Base-by-base conservation (phyloP, 2,797 vertebrate species). In the Pogoniulus pusillus region DNA sequence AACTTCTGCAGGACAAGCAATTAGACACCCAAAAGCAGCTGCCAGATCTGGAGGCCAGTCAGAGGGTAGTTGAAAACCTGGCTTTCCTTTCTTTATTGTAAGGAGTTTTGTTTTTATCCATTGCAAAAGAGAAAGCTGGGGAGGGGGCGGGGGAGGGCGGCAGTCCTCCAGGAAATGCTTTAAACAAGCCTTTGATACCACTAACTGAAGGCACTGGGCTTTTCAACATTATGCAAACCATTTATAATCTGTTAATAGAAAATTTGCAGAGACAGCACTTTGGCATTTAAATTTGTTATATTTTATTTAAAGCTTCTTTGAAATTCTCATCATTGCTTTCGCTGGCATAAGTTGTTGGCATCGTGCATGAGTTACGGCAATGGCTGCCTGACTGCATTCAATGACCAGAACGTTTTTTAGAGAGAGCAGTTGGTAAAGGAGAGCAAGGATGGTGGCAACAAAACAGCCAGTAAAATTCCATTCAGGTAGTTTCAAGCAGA, bases 161-260 rank as follows among this genome's bases (percentile, higher is more conserved):
- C 96, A 95, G 66, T 94, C 90, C 96, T 96, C 92, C 93, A 96
- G 96, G 82, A 93, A 87, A 86, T 96, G 95, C 93, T 97, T 95
- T 96, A 95, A 96, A 96, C 96, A 96, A 96, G 93, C 91, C 93
- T 97, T 97, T 96, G 96, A 96, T 94, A 95, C 81, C 16, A 35
- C 90, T 95, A 60, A 94, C 94, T 96, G 82, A 94, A 94, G 95
- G 95, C 96, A 89, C 89, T 63, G 72, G 84, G 95, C 95, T 96
- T 97, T 96, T 97, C 94, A 96, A 94, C 89, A 91, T 95, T 95
- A 95, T 96, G 95, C 96, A 96, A 97, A 91, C 93, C 95, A 94
- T 96, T 97, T 97, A 95, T 95, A 96, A 96, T 82, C 95, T 93
- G 91, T 94, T 96, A 97, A 95, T 70, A 96, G 96, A 23, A 69